A percentile compares a stretch with the other conserved stretches of the same genome.
Conservation (phyloP, 2,797 vertebrate genomes). For the Anableps anableps region DNA sequence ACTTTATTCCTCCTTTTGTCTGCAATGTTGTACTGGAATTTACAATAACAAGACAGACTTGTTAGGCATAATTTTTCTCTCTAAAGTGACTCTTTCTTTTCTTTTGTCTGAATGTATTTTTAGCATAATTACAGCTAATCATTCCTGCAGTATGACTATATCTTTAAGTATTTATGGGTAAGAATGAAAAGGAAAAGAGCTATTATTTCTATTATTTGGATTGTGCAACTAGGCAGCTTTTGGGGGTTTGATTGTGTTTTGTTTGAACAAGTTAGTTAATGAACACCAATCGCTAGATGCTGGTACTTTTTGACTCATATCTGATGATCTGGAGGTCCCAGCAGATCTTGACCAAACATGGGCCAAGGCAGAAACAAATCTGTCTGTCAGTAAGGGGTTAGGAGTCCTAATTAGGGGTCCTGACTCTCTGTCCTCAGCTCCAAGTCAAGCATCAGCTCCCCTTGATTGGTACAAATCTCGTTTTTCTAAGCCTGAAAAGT, state of each 20-base stretch:
- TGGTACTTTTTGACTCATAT: constrained; percentile 83
- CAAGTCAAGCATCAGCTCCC: constrained; percentile 80
- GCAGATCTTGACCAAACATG: constrained; percentile 85
- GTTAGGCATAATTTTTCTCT: constrained; percentile 1
- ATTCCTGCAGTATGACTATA: constrained; percentile 55
- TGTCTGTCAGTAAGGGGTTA: constrained; percentile 84
- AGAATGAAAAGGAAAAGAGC: constrained; percentile 67
- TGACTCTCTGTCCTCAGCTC: constrained; percentile 75
- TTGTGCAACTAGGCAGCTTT: constrained; percentile 62
- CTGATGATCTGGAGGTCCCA: constrained; percentile 82
- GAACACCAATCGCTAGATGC: constrained; percentile 84
- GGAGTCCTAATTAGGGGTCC: constrained; percentile 78
- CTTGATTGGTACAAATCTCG: constrained; percentile 79
- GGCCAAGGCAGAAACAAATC: constrained; percentile 83
- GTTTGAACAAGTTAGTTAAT: constrained; percentile 86
- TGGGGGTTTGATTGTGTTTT: constrained; percentile 83
- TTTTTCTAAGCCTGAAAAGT: constrained; percentile 79
- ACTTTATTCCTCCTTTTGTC: constrained; percentile 23
- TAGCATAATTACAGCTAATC: constrained; percentile 50
- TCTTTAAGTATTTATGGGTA: constrained; percentile 49
- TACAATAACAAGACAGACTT: constrained; percentile 11
- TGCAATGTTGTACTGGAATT: constrained; percentile 29
- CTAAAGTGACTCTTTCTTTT: constrained; percentile 12
- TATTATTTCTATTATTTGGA: constrained; percentile 81
- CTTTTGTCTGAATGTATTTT: constrained; percentile 36